Evolutionary conservation across 2,888 invertebrate species (phyloP).

Genomic region (Hypercompe scribonia): DNA sequence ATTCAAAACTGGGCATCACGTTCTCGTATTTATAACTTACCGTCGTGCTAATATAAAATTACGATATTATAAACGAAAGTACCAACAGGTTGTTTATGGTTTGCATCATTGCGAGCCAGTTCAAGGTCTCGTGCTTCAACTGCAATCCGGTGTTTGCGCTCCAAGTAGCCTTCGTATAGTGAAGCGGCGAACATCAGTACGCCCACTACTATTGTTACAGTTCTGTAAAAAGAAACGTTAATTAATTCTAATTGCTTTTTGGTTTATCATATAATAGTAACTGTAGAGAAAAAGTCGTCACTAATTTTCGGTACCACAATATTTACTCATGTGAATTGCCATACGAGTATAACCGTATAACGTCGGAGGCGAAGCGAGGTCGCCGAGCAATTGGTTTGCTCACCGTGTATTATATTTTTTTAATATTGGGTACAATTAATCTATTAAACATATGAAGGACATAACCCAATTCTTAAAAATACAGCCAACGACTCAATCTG

Average conservation of each 20-base stretch:
- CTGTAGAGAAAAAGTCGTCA: neutral
- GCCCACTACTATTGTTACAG: conserved; percentile 78
- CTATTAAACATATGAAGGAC: no score
- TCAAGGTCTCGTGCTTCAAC: conserved; percentile 79
- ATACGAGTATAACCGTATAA: no score
- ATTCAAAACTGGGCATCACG: neutral
- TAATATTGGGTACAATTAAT: no score
- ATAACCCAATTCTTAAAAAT: no score
- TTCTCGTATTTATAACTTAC: conserved; percentile 11
- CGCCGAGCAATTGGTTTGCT: no score
- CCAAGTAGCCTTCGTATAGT: conserved; percentile 87
- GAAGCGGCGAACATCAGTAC: conserved; percentile 88
- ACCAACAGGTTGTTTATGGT: conserved; percentile 80
- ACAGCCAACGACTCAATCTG: no score
- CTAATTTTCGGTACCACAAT: neutral
- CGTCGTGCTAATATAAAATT: conserved; percentile 13
- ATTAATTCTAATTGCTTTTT: neutral
- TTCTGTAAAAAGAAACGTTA: conserved; percentile 69
- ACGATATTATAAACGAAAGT: conserved; percentile 60
- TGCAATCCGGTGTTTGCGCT: conserved; percentile 74
- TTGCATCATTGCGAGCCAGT: conserved; percentile 72
- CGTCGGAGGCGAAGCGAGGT: no score
- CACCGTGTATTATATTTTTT: no score
- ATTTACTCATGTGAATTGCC: neutral
- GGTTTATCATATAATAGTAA: neutral